These are phyloP conservation scores for Nannobrachium achirus DNA, from an alignment of 2,113 vertebrate species.

Conservation along the genomic window DNA sequence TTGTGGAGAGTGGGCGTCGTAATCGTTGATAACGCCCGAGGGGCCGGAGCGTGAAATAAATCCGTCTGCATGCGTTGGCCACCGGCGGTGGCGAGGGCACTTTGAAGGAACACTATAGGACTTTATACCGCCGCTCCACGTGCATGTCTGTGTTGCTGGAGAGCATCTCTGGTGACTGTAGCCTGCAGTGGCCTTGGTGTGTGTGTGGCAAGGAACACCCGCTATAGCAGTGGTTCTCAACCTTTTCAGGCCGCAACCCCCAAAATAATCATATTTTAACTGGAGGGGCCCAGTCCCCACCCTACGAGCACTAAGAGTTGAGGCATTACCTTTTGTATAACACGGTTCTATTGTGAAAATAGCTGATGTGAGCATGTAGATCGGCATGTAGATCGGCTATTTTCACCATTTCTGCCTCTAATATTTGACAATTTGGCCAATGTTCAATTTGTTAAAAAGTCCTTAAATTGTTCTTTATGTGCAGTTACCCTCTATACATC, in stretches of 20 bases:
- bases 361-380: no score
- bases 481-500: no score
- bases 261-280: no score
- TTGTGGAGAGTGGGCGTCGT: constrained; percentile 51
- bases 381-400: no score
- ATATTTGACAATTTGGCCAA: no score
- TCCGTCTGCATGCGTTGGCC: constrained; percentile 43
- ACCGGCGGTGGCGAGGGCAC: constrained; percentile 32
- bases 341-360: no score
- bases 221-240: constrained; percentile 10
- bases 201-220: constrained; percentile 47
- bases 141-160: constrained; percentile 30
- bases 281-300: no score
- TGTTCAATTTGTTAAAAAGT: no score
- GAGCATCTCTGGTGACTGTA: constrained; percentile 22
- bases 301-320: no score
- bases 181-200: constrained; percentile 23
- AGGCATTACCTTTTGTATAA: no score
- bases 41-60: constrained; percentile 43
- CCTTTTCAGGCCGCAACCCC: constrained; percentile 1
- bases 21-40: constrained; percentile 45
- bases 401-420: no score
- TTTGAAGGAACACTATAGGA: constrained; percentile 48
- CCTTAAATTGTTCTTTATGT: no score
- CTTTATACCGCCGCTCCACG: background rate